These are phyloP conservation scores for Ciconia boyciana DNA, from an alignment of 2,113 vertebrate species.

Conservation along the genomic window DNA sequence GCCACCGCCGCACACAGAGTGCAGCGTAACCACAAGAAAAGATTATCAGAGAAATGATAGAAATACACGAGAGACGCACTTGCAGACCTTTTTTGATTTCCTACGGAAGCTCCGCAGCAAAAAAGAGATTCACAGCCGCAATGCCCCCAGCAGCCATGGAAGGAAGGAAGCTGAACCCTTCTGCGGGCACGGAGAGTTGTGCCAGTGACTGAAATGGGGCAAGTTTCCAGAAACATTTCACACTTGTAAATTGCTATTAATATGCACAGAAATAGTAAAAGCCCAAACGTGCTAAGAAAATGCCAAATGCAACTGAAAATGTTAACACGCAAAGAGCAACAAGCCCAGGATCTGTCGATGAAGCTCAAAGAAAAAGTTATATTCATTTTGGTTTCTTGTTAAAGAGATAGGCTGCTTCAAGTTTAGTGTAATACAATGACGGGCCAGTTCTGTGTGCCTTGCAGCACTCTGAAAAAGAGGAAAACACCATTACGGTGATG, in stretches of 20 bases:
- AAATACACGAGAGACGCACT: rapidly evolving
- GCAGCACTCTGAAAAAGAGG: not conserved
- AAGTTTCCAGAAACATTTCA: not conserved
- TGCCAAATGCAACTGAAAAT: not conserved
- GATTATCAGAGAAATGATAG: not conserved
- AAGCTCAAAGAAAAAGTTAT: not conserved
- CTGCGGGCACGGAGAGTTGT: not conserved
- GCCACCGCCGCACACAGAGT: rapidly evolving
- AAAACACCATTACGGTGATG: not conserved
- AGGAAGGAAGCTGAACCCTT: not conserved
- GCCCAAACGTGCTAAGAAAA: not conserved
- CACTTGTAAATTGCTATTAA: not conserved
- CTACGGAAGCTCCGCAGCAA: not conserved
- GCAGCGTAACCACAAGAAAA: not conserved
- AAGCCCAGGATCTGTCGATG: not conserved
- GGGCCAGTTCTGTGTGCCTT: not conserved
- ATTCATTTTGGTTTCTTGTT: not conserved
- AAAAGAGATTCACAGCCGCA: not conserved
- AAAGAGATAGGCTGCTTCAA: not conserved
- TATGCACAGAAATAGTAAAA: not conserved
- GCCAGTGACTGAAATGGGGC: not conserved
- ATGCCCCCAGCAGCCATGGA: not conserved
- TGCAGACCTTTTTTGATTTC: not conserved
- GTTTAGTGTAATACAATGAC: not conserved
- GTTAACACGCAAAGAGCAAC: not conserved